Evolutionary conservation across 2,113 vertebrate species (phyloP).

Genomic region (Callorhinus ursinus): DNA sequence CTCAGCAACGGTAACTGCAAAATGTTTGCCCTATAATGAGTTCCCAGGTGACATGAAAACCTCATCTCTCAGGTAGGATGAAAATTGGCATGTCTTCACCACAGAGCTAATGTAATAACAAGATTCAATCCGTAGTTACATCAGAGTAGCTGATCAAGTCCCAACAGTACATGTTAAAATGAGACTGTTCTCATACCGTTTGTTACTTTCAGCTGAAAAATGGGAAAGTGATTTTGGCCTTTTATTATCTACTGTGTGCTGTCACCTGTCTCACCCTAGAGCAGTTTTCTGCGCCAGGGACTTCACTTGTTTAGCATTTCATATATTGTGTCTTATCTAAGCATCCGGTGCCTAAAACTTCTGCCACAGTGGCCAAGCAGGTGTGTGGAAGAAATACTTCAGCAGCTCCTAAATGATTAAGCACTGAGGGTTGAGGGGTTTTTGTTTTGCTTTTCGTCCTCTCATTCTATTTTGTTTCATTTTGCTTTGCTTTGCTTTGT

Average conservation of each 20-base stretch:
- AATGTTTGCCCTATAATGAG: slow-evolving; percentile 81
- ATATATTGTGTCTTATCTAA: background rate
- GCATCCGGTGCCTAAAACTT: background rate
- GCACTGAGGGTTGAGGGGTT: background rate
- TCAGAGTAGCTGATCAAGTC: slow-evolving; percentile 64
- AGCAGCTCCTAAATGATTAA: background rate
- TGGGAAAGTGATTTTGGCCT: background rate
- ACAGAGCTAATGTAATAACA: slow-evolving; percentile 36
- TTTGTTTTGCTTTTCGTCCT: background rate
- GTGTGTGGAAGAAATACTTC: background rate
- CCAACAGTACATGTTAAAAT: background rate
- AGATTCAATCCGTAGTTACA: slow-evolving; percentile 8
- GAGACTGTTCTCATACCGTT: background rate
- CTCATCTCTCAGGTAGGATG: slow-evolving; percentile 64
- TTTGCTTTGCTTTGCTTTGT: background rate
- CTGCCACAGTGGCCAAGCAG: background rate
- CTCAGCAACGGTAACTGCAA: slow-evolving; percentile 75
- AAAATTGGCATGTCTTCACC: slow-evolving; percentile 62
- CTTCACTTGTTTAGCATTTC: slow-evolving; percentile 35
- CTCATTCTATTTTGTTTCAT: background rate
- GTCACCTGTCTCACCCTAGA: background rate
- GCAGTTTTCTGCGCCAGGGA: background rate
- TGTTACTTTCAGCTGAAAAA: slow-evolving; percentile 39
- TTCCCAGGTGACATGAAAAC: slow-evolving; percentile 76
- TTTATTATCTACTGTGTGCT: background rate